phyloP scores from a whole-genome alignment of 2,888 invertebrate genomes.

The Stenichneumon culpator region DNA sequence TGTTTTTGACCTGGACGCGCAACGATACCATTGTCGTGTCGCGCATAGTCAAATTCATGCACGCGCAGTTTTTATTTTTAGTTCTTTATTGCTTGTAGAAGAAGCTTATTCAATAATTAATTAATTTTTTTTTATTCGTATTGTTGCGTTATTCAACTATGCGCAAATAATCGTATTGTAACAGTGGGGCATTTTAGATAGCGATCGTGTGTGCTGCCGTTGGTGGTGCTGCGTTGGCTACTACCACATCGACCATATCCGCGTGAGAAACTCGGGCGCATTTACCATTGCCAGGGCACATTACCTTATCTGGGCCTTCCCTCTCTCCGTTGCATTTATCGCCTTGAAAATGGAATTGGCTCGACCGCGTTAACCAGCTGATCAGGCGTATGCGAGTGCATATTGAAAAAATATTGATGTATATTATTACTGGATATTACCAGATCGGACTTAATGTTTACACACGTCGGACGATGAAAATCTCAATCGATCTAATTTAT shows the following conservation, averaged over 20 bases:
- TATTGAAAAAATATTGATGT: constrained; percentile 20
- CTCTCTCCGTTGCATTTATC: constrained; percentile 71
- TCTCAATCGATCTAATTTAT: constrained; percentile 8
- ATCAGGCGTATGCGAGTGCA: neutral
- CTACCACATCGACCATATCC: constrained; percentile 71
- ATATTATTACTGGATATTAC: constrained; percentile 5
- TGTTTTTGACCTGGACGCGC: neutral
- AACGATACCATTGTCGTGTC: constrained; percentile 57
- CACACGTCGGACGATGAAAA: constrained; percentile 4
- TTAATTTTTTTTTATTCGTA: neutral
- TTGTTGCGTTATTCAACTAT: constrained; percentile 69
- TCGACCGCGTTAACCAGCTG: constrained; percentile 37
- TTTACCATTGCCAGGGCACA: constrained; percentile 71
- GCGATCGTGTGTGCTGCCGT: constrained; percentile 69
- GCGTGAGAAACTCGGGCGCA: constrained; percentile 74
- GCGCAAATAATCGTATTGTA: constrained; percentile 77
- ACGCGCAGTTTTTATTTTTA: constrained; percentile 14
- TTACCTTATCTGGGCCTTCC: constrained; percentile 74
- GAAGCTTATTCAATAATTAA: neutral
- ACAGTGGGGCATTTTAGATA: constrained; percentile 74
- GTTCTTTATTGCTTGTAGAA: constrained; percentile 8
- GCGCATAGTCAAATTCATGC: constrained; percentile 40
- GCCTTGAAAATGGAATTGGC: constrained; percentile 71
- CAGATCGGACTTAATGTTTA: neutral
- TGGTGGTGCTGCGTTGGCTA: constrained; percentile 19